phyloP scores from a whole-genome alignment of 2,113 vertebrate genomes.

The Chionodraco myersi region DNA sequence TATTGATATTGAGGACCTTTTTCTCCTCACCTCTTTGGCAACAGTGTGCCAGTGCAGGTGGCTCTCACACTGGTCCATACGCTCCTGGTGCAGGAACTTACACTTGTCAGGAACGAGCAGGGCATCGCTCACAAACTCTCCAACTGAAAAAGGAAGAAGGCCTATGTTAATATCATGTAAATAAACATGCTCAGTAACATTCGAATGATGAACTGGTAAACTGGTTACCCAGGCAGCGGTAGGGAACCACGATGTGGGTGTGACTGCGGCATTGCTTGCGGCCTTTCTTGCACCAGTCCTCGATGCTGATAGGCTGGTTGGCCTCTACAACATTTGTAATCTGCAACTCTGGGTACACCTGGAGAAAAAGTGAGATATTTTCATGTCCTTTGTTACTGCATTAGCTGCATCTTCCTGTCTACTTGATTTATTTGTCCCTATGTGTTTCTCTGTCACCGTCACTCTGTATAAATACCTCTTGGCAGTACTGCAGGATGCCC shows the following conservation, averaged over 20 bases:
- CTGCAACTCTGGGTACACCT: constrained; percentile 97
- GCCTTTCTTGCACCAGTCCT: constrained; percentile 96
- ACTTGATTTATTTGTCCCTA: background rate
- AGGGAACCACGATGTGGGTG: constrained; percentile 94
- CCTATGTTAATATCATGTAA: background rate
- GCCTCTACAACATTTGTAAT: constrained; percentile 98
- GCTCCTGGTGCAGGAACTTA: constrained; percentile 97
- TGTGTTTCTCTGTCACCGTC: background rate
- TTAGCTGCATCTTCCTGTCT: background rate
- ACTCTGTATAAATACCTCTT: constrained; percentile 82
- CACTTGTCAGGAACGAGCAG: constrained; percentile 98
- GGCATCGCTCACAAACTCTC: constrained; percentile 97
- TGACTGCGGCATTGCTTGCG: constrained; percentile 93
- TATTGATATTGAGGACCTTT: too few relatives aligned
- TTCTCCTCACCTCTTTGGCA: constrained; percentile 91
- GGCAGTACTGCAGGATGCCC: constrained; percentile 97
- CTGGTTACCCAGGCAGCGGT: constrained; percentile 94
- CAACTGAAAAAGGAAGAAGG: constrained; percentile 84
- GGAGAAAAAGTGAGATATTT: constrained; percentile 7
- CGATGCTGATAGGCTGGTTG: constrained; percentile 95
- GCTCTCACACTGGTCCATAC: constrained; percentile 97
- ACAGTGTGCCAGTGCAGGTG: constrained; percentile 99
- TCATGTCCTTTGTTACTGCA: background rate
- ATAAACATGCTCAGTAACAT: background rate
- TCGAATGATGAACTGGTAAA: constrained; percentile 6